These are phyloP conservation scores for Agrochola litura DNA, from an alignment of 2,888 invertebrate genomes.

Conservation along the genomic window DNA sequence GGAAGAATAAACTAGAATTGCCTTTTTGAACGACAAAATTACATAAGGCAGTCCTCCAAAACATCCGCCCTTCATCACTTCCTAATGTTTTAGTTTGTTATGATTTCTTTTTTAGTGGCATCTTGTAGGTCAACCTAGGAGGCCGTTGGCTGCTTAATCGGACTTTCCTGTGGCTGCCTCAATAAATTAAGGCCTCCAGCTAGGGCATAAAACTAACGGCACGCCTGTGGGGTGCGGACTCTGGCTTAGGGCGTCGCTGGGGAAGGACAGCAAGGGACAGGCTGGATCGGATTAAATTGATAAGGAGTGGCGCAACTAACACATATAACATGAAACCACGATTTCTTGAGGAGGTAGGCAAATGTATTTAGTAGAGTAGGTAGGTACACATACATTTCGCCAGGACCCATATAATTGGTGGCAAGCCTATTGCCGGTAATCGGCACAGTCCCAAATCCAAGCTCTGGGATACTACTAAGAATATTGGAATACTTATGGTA, in stretches of 20 bases:
- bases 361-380: not conserved
- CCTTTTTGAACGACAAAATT: too few species aligned
- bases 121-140: too few species aligned
- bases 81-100: not conserved
- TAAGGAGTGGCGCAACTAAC: not conserved
- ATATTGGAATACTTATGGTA: not conserved
- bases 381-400: not conserved
- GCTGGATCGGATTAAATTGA: too few species aligned
- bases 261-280: too few species aligned
- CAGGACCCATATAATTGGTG: not conserved
- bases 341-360: not conserved
- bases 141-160: too few species aligned
- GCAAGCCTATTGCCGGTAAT: not conserved
- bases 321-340: not conserved
- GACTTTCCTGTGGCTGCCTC: too few species aligned
- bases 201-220: too few species aligned
- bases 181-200: too few species aligned
- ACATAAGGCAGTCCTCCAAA: not conserved
- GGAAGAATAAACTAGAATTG: too few species aligned
- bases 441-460: not conserved
- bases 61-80: not conserved
- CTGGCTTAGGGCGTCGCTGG: too few species aligned
- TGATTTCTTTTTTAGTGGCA: too few species aligned
- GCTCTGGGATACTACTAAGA: not conserved
- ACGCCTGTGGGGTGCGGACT: too few species aligned